Evolutionary conservation across 92 coral and sea anemone genomes (phyloP), one percentile per base, ranked within the genome.

Genomic region (Porites cylindrica): DNA sequence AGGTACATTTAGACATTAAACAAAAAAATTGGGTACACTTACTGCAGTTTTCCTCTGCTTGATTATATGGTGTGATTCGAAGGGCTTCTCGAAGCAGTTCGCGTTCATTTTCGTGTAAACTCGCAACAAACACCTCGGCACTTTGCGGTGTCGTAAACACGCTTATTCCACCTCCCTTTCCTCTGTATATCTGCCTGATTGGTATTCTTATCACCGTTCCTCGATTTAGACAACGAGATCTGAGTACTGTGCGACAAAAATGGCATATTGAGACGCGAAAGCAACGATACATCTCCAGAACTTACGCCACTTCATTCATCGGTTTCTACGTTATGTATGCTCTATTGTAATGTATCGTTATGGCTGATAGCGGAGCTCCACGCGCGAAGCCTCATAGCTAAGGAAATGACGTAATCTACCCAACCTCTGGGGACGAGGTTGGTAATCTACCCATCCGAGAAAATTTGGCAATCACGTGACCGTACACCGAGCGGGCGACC

Each of bases 121-220:
- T 77, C 17, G 94, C 76, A 32, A 95, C 91, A 62, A 90, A 95
- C 72, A 79, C 78, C 20, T 95, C 95, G 16, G 96, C 98, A 74
- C 91, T 90, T 58, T 85, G 89, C 43, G 87, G 93, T 11, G 87
- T 92, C n/a, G 93, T 80, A 38, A 94, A 89, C 50, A 86, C 88
- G 23, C 82, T 86, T 14, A 82, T 61, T 12, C 88, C 89, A 2
- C 79, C 72, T 17, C 86, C 89, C 56, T 85, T 77, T 7, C 95
- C 95, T 64, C 93, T 61, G 62, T 91, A 91, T 54, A 83, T 85
- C 32, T 58, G 73, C 16, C 87, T 66, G 21, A 51, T 18, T 82
- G 83, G 66, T 21, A 52, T 66, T 56, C 80, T 73, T 11, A 5
- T 58, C 2, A 59, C 12, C 9, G 78, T 32, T 29, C 18, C 47